phyloP scores from a whole-genome alignment of 2,888 invertebrate genomes.

The Schizotus pectinicornis region DNA sequence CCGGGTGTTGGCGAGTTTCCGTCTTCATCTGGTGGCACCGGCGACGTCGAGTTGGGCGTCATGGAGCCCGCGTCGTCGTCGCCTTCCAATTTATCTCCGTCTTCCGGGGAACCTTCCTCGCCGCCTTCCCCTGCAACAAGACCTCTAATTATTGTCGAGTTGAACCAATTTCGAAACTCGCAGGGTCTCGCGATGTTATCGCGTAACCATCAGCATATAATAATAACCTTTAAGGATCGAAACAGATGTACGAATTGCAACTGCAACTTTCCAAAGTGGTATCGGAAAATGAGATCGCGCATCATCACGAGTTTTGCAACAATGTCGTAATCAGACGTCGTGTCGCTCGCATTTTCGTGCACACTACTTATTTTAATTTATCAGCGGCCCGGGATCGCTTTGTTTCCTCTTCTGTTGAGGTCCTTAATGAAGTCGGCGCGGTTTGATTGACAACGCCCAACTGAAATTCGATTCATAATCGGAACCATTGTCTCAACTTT shows the following conservation, averaged over 20 bases:
- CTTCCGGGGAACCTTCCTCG: conserved; percentile 58
- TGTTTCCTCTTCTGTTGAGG: conserved; percentile 34
- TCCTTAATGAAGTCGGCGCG: conserved; percentile 42
- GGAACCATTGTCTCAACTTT: conserved; percentile 33
- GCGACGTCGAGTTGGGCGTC: conserved; percentile 58
- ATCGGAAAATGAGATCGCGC: conserved; percentile 34
- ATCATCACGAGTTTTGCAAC: conserved; percentile 33
- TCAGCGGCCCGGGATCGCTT: conserved; percentile 35
- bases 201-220: conserved; percentile 6
- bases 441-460: conserved; percentile 39
- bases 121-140: conserved; percentile 66
- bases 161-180: conserved; percentile 3
- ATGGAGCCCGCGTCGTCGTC: conserved; percentile 59
- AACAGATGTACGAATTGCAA: conserved; percentile 27
- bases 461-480: conserved; percentile 33
- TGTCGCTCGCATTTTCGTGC: conserved; percentile 24
- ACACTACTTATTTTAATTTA: conserved; percentile 41
- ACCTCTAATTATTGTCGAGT: conserved; percentile 17
- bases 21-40: conserved; percentile 54
- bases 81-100: conserved; percentile 58
- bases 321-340: conserved; percentile 30
- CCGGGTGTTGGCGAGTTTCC: conserved; percentile 53
- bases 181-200: not conserved
- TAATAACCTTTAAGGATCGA: conserved; percentile 22
- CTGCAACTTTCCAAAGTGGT: conserved; percentile 25